Percentiles rank a stretch among this genome's conserved stretches.
These are phyloP conservation scores for Rhamnusium bicolor DNA, from an alignment of 2,888 invertebrate species.

Conservation along the genomic window DNA sequence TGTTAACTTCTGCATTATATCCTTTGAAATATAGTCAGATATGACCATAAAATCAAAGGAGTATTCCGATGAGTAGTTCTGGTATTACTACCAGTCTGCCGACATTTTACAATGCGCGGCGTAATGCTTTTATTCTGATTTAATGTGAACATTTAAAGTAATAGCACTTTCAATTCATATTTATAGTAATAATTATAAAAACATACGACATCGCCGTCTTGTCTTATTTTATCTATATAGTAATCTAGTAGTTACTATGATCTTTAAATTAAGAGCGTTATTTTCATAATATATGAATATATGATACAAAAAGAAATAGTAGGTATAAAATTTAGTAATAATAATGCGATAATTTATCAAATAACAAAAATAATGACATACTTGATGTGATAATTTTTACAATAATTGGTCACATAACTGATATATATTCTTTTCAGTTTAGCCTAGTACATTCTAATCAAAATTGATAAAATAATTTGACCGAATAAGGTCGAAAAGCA, in stretches of 20 bases:
- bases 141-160: conserved; percentile 54
- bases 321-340: too few species aligned
- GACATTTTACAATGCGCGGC: conserved; percentile 7
- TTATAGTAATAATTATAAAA: conserved; percentile 52
- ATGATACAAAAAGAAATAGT: background rate
- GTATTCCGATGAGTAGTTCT: conserved; percentile 41
- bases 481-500: too few species aligned
- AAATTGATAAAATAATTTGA: too few species aligned
- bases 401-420: too few species aligned
- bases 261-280: background rate
- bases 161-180: conserved; percentile 57
- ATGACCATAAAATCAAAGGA: conserved; percentile 26
- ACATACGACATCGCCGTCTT: background rate
- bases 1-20: conserved; percentile 22
- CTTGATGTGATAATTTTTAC: too few species aligned
- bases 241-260: conserved; percentile 43
- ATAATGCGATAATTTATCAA: too few species aligned
- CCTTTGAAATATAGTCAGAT: conserved; percentile 15
- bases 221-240: conserved; percentile 33
- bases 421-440: too few species aligned
- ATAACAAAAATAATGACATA: too few species aligned
- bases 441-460: too few species aligned
- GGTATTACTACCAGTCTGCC: conserved; percentile 39
- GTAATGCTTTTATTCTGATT: conserved; percentile 48
- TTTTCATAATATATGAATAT: background rate